A percentile compares a stretch with the other conserved stretches of the same genome.
Conservation (phyloP, 2,113 vertebrate genomes). For the Takifugu flavidus region DNA sequence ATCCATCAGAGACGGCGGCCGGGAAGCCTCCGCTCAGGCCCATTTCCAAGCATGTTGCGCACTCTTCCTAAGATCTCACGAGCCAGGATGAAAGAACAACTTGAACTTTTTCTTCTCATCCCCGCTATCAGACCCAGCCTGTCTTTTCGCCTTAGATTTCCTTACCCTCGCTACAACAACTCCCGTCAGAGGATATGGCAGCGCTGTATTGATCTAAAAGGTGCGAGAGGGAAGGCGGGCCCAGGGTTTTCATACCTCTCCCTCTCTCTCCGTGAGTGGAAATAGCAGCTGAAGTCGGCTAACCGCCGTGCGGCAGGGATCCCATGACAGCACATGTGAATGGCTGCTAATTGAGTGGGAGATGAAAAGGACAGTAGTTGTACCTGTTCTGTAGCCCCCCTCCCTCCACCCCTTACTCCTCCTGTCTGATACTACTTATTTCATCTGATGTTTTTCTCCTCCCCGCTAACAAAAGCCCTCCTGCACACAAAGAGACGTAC, state of each 20-base stretch:
- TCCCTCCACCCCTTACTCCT: slow-evolving; percentile 3
- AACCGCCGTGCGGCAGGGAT: slow-evolving; percentile 52
- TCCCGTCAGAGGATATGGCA: slow-evolving; percentile 72
- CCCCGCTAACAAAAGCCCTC: slow-evolving; percentile 24
- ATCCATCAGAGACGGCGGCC: slow-evolving; percentile 47
- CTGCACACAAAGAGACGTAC: slow-evolving; percentile 21
- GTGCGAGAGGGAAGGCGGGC: slow-evolving; percentile 57
- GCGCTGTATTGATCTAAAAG: slow-evolving; percentile 67
- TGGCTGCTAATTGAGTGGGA: slow-evolving; percentile 66
- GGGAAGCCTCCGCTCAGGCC: slow-evolving; percentile 41
- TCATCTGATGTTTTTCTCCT: slow-evolving; percentile 34
- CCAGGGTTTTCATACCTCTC: slow-evolving; percentile 54
- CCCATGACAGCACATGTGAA: slow-evolving; percentile 57
- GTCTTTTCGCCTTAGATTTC: slow-evolving; percentile 68
- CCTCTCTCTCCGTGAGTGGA: slow-evolving; percentile 34
- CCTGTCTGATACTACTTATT: slow-evolving; percentile 33
- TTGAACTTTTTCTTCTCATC: slow-evolving; percentile 66
- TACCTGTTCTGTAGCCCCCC: slow-evolving; percentile 32
- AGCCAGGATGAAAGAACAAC: slow-evolving; percentile 70
- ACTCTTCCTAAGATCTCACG: slow-evolving; percentile 56
- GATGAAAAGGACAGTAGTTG: slow-evolving; percentile 57
- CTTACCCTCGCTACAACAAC: slow-evolving; percentile 55
- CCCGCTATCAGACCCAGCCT: slow-evolving; percentile 34
- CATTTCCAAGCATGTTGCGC: slow-evolving; percentile 40
- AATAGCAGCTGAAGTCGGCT: slow-evolving; percentile 66